Evolutionary conservation across 2,888 invertebrate species (phyloP), one percentile per base, ranked within the genome.

Genomic region (Mesodorylaimus sp.): DNA sequence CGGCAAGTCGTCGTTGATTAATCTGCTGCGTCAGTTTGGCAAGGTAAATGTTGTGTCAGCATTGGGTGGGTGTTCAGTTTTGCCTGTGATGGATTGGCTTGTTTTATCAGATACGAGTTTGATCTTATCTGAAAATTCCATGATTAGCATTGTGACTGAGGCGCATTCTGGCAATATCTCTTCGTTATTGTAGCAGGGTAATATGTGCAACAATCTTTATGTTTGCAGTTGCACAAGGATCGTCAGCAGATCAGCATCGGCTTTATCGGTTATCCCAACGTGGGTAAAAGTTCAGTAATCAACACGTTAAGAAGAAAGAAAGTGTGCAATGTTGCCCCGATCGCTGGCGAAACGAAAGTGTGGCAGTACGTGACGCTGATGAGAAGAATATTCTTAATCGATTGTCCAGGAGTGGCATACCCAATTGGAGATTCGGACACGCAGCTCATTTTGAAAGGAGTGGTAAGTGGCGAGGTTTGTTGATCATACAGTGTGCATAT

Each of bases 291-390:
- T 54, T 95, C 95, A 1, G 80, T 99, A 3, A 95, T 99, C 56
- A 99, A 97, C 68, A 87, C 97, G 0, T 71, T 99, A 50, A 76
- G 87, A 50, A 81, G 84, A 10, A 91, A 93, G 64, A 93, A 97
- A 71, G 97, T 99, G 0, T 99, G 97, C 68, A 97, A 91, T 68
- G 91, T 76, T 36, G 97, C 97, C 2, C 97, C 97, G 0, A 87
- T 99, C 61, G 95, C 97, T 51, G 97, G 97, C 3, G 74, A 76
- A 60, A 76, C 75, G 3, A 76, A 75, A 66, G 71, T 70, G 1
- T 99, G 97, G 97, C 97, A 99, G 68, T 99, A 97, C 66, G 89
- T 99, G 39, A 93, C 95, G 1, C 70, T 99, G 48, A 99, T 97
- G 95, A 79, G 79, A 60, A 76, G 86, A 59, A 95, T 99, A 64